phyloP scores from a whole-genome alignment of 2,113 vertebrate species.

The Oncorhynchus keta region DNA sequence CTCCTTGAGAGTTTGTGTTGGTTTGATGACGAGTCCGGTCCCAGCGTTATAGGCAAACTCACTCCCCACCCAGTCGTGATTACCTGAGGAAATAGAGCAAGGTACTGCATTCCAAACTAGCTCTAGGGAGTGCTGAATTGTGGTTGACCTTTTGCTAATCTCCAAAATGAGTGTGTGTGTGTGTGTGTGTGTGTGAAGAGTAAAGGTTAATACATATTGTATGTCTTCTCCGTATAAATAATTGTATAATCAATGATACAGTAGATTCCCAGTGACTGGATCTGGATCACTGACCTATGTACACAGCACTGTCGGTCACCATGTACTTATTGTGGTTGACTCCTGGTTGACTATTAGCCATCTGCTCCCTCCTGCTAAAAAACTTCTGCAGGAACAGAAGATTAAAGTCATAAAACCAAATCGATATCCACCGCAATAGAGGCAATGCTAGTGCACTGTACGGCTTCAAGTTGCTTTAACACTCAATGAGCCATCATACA shows the following conservation, averaged over 20 bases:
- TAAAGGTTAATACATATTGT: no score
- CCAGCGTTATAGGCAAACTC: slow-evolving; percentile 89
- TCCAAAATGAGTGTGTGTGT: no score
- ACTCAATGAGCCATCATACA: no score
- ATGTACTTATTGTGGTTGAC: slow-evolving; percentile 93
- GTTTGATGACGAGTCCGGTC: slow-evolving; percentile 89
- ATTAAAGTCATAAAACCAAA: background rate
- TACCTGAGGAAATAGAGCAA: slow-evolving; percentile 76
- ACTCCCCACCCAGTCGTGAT: slow-evolving; percentile 92
- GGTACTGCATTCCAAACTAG: no score
- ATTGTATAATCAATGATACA: background rate
- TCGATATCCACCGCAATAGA: background rate
- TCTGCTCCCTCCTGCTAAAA: slow-evolving; percentile 83
- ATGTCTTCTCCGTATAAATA: no score
- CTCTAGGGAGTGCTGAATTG: no score
- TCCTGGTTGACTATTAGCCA: slow-evolving; percentile 75
- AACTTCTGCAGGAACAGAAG: slow-evolving; percentile 81
- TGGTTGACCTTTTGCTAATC: no score
- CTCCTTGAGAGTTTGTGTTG: slow-evolving; percentile 61
- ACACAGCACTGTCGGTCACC: slow-evolving; percentile 91
- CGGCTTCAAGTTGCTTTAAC: no score
- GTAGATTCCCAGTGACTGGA: background rate
- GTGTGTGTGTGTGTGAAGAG: no score
- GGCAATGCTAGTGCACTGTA: no score
- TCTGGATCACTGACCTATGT: slow-evolving; percentile 82